Evolutionary conservation across 2,113 vertebrate species (phyloP), one percentile per base, ranked within the genome.

Genomic region (Helogale parvula): DNA sequence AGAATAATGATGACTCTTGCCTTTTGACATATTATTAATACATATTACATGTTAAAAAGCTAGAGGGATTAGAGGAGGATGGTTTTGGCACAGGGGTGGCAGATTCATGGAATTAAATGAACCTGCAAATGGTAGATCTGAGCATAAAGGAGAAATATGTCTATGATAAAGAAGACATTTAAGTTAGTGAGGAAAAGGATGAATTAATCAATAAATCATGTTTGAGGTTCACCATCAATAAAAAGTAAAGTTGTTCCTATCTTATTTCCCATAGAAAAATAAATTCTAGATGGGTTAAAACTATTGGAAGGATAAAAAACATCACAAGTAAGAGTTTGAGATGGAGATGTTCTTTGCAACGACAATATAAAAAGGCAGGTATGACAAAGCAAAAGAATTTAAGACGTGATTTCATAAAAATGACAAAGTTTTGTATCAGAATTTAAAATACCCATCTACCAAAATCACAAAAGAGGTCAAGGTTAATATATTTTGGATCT

Each of bases 171-270:
- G 52, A 79, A 76, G 84, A 65, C 80, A 94, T 77, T 83, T 92
- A 87, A 85, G 52, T 90, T 80, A 81, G 41, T 4, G 76, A 81
- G 65, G 33, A 25, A 79, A 96, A 96, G 23, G 21, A 87, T 52
- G 63, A 94, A 87, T 97, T 66, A 87, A 92, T 66, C 33, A 71
- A 88, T 81, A 96, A 84, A 90, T 97, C 84, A 81, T 7, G 9
- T 25, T 25, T 38, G 50, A 66, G 81, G 63, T 5, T 90, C 10
- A 25, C 57, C 76, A 71, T 83, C 41, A 63, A 17, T 69, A 47
- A 94, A 95, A 96, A 83, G 13, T 38, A 35, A 92, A 88, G 57
- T 68, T 83, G 60, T 72, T 79, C 68, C 27, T 41, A 82, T 3
- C 47, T 93, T 90, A 47, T 25, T 27, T 33, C 4, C 88, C 69